Base-by-base conservation (phyloP, 2,888 invertebrate species). In the Mellilla xanthometata region DNA sequence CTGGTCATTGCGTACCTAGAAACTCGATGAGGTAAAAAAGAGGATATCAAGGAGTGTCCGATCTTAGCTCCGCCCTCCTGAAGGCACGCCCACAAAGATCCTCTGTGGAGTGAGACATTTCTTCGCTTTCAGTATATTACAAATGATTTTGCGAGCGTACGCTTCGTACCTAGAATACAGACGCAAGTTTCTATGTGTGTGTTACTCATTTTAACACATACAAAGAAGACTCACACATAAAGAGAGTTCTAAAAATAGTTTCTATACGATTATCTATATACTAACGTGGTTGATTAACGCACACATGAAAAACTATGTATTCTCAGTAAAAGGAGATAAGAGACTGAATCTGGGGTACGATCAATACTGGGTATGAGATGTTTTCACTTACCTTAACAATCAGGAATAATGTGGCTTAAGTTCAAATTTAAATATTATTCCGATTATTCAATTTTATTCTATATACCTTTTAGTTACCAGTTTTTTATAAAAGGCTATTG, bases 31-130 rank as follows among this genome's bases (percentile, higher is more conserved):
- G 80, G 79, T 75, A 89, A 89, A 89, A 89, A 88, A 87, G 85
- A 85, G 81, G 71, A 79, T 73, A 76, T 76, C 77, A 87, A 88
- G 88, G 89, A 88, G 87, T 86, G 87, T 85, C 87, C 78, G 69
- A 71, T 72, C 73, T 53, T 72, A 54, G 81, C 86, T 59, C 82
- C 88, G 86, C 88, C 88, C 70, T 71, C 63, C 52, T 44, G 22
- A 49, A 56, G 81, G 62, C 79, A 89, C 89, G 89, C 89, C 89
- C 83, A 76, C 78, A 61, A 66, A 75, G 72, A 78, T 76, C 59
- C 72, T 79, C 68, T 64, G 57, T 65, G 66, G 72, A 79, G 70
- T 72, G 76, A 81, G 77, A 82, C 66, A 80, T 76, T 86, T 85
- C 83, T 86, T 84, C 72, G 74, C 60, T 58, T 72, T 65, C 64